Conservation (phyloP, 2,888 invertebrate genomes). For the Ypsolopha scabrella region DNA sequence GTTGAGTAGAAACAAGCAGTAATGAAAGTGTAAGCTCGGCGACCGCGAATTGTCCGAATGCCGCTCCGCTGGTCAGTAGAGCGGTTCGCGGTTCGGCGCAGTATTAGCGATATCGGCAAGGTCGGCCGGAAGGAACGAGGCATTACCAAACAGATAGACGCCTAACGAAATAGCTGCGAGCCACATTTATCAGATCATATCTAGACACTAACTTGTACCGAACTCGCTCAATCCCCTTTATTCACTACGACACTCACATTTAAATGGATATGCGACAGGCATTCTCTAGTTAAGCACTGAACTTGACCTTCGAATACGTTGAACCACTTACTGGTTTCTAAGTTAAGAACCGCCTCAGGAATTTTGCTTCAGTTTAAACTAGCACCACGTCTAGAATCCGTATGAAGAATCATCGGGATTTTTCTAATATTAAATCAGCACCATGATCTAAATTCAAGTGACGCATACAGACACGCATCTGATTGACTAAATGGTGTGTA, state of each 20-base stretch:
- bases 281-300: constrained; percentile 17
- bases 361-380: too few relatives aligned
- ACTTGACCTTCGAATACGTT: constrained; percentile 40
- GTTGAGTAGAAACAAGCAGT: too few relatives aligned
- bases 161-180: constrained; percentile 27
- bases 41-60: too few relatives aligned
- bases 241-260: constrained; percentile 9
- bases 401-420: too few relatives aligned
- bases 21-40: too few relatives aligned
- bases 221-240: constrained; percentile 11
- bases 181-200: constrained; percentile 48
- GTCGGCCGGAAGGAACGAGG: constrained; percentile 53
- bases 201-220: constrained; percentile 27
- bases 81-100: constrained; percentile 15
- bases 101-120: constrained; percentile 36
- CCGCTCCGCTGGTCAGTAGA: not conserved
- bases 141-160: constrained; percentile 54
- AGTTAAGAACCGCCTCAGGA: too few relatives aligned
- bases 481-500: too few relatives aligned
- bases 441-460: too few relatives aligned
- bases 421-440: too few relatives aligned
- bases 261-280: constrained; percentile 28
- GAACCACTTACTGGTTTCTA: too few relatives aligned
- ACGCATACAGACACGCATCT: too few relatives aligned
- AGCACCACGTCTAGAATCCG: too few relatives aligned